These are phyloP conservation scores for Erinaceus europaeus DNA, from an alignment of 2,113 vertebrate genomes.

Conservation along the genomic window DNA sequence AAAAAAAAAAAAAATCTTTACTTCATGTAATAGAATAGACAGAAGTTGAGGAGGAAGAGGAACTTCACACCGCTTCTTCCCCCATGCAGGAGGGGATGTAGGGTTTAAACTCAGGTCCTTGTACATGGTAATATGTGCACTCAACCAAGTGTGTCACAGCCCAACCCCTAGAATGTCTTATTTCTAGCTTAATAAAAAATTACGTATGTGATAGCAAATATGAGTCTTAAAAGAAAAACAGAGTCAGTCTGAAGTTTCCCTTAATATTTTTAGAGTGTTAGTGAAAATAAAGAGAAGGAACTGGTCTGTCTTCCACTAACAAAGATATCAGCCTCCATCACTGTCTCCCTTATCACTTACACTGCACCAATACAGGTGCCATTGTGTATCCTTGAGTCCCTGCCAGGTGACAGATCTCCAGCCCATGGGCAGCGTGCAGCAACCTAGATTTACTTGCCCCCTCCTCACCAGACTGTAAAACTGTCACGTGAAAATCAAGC, in stretches of 20 bases:
- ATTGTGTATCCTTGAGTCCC: neutral
- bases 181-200: too few species aligned
- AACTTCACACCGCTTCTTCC: too few species aligned
- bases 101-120: too few species aligned
- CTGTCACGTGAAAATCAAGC: neutral
- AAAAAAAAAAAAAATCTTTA: too few species aligned
- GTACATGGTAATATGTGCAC: too few species aligned
- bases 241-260: neutral
- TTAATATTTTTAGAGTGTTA: neutral
- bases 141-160: too few species aligned
- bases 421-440: neutral
- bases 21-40: too few species aligned
- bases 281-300: neutral
- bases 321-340: neutral
- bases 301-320: neutral
- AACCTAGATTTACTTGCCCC: slow-evolving; percentile 12
- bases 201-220: neutral
- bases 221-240: neutral
- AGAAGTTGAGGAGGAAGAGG: neutral
- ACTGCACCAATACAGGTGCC: neutral
- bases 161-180: too few species aligned
- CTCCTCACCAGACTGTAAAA: slow-evolving; percentile 18
- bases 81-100: too few species aligned
- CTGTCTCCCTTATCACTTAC: slow-evolving; percentile 29
- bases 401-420: neutral